A percentile compares a stretch with the other conserved stretches of the same genome.
Conservation (phyloP, 2,113 vertebrate species). For the Ailurus styani region DNA sequence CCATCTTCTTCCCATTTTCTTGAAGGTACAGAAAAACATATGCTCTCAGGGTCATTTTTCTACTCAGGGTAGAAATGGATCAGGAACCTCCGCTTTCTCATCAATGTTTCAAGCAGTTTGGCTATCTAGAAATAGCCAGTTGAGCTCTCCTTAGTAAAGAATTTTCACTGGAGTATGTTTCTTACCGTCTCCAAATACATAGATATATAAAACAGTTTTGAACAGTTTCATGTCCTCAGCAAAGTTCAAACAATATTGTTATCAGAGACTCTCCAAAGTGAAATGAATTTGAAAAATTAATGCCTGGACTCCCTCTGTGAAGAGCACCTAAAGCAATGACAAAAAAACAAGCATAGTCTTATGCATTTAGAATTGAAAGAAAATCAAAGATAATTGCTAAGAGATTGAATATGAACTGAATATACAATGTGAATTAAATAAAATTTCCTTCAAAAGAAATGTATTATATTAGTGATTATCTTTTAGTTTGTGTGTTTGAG, state of each 20-base stretch:
- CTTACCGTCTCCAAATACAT: background rate
- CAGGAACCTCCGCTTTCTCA: background rate
- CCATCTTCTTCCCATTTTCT: background rate
- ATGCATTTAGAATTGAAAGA: background rate
- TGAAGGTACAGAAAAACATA: rapidly evolving
- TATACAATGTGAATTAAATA: background rate
- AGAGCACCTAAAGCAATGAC: background rate
- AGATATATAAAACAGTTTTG: background rate
- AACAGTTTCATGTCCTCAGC: background rate
- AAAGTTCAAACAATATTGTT: background rate
- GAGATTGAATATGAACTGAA: background rate
- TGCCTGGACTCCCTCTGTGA: background rate
- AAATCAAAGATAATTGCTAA: background rate
- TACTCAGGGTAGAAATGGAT: background rate
- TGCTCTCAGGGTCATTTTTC: background rate
- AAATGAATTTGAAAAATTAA: background rate
- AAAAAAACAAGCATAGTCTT: background rate
- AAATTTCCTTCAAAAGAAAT: background rate
- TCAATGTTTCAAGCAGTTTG: background rate
- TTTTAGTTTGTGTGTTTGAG: background rate
- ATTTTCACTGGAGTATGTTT: background rate
- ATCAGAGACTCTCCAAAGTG: background rate
- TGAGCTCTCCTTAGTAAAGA: background rate
- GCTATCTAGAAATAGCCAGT: background rate
- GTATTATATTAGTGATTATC: background rate